Base-by-base conservation (phyloP, 1,140 invertebrate species). In the Globodera ellingtonae region DNA sequence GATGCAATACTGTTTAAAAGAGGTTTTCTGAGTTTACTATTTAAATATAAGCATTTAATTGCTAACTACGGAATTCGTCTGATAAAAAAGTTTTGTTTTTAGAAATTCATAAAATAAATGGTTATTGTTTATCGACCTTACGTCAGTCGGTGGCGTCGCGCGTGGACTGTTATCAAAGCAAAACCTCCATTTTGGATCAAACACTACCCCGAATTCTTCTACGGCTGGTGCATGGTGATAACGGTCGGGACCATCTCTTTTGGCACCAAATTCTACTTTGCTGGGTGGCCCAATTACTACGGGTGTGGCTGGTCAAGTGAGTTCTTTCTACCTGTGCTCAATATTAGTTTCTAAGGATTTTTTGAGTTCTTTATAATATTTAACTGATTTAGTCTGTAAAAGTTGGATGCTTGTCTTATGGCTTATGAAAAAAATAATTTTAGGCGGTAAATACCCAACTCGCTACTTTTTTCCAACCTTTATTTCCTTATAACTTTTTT, bases 81-180 rank as follows among this genome's bases (percentile, higher is more conserved):
- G 24, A 24, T 48, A 46, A 6, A 44, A 44, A 74, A 35, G 46
- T 44, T 35, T 35, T 35, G 35, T 35, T 35, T 24, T 35, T 35
- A 35, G 35, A 35, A 35, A 35, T 35, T 35, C 35, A 35, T 35
- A 3, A 35, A 35, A 35, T 35, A 62, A 62, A 75, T 75, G 73
- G 73, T 75, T 15, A 48, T 75, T 48, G 73, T 75, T 3, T 75
- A 59, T 21, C 56, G 73, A 21, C 73, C 73, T 8, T 75, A 75
- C n/a, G 73, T 75, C 5, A 75, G 73, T 56, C 35, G 73, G 44
- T 75, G 73, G 73, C 35, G 21, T 35, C 47, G 46, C 2, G 73
- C 48, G 7, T 75, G 47, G 73, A 75, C 18, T 46, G 72, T 72
- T 52, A 56, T 48, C 59, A 52, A 75, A 46, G 48, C 73, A 75